Evolutionary conservation across 2,888 invertebrate genomes (phyloP).

Genomic region (Sabatieria punctata): DNA sequence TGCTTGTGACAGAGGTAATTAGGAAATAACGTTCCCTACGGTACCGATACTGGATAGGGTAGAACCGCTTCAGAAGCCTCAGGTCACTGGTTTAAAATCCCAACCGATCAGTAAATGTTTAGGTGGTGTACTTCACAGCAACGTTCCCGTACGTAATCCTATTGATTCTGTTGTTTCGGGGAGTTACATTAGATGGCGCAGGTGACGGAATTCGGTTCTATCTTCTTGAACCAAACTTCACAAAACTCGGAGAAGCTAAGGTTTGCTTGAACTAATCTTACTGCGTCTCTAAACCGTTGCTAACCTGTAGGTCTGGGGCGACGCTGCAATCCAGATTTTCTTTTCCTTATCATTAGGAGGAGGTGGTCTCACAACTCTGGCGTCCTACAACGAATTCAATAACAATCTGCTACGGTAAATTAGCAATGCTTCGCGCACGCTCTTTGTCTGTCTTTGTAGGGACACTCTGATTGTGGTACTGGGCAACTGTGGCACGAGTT

Average conservation of each 20-base stretch:
- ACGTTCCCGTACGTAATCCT: conserved; percentile 5
- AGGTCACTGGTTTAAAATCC: too few relatives aligned
- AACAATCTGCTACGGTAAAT: conserved; percentile 4
- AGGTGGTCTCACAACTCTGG: conserved; percentile 5
- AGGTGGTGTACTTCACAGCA: conserved; percentile 5
- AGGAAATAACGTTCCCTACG: not conserved
- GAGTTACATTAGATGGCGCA: not conserved
- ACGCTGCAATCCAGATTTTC: conserved; percentile 3
- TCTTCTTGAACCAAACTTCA: not conserved
- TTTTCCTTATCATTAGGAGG: conserved; percentile 5
- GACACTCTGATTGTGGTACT: conserved; percentile 7
- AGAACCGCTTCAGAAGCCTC: too few relatives aligned
- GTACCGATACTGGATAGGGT: not conserved
- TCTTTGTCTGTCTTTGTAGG: not conserved
- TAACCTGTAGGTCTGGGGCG: conserved; percentile 1
- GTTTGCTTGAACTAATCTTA: not conserved
- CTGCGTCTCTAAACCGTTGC: too few relatives aligned
- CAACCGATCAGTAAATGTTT: not conserved
- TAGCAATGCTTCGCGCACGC: too few relatives aligned
- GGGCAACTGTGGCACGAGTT: conserved; percentile 6
- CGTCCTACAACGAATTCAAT: conserved; percentile 4
- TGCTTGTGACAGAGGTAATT: too few relatives aligned
- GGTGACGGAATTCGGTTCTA: conserved; percentile 1
- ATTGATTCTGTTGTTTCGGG: conserved; percentile 1
- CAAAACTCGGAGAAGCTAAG: conserved; percentile 2